These are phyloP conservation scores for Colinus virginianus DNA, from an alignment of 2,113 vertebrate genomes.

Conservation along the genomic window DNA sequence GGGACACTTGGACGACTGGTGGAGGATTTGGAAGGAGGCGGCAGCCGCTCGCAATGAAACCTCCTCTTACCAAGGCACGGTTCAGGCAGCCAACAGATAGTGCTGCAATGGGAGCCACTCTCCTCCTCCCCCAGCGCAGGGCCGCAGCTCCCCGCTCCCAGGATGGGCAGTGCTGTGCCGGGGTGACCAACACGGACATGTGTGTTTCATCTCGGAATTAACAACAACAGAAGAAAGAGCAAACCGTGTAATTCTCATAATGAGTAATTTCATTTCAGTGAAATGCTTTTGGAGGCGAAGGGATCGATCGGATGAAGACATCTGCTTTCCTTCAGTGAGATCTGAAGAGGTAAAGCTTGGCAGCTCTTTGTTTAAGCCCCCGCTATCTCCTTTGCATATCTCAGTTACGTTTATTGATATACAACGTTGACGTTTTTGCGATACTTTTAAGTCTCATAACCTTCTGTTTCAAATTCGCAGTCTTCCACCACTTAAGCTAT, in stretches of 20 bases:
- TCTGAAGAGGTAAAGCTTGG: conserved; percentile 35
- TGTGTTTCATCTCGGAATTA: conserved; percentile 3
- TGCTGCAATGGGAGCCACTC: background rate
- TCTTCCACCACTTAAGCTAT: conserved; percentile 58
- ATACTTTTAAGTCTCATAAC: conserved; percentile 28
- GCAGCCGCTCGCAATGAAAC: background rate
- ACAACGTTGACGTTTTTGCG: background rate
- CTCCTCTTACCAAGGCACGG: background rate
- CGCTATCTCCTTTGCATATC: conserved; percentile 28
- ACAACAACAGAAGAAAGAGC: background rate
- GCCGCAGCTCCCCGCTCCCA: background rate
- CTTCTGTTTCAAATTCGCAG: conserved; percentile 70
- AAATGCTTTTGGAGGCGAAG: background rate
- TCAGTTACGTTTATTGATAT: conserved; percentile 40
- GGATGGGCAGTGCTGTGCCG: background rate
- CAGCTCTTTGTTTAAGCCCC: conserved; percentile 19
- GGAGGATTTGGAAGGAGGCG: background rate
- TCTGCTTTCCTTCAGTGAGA: conserved; percentile 38
- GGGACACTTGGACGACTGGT: background rate
- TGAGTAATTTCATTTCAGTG: background rate
- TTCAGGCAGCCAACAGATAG: background rate
- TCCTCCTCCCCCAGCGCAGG: background rate
- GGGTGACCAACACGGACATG: background rate
- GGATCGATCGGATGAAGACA: background rate
- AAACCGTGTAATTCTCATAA: background rate